A percentile compares a stretch with the other conserved stretches of the same genome.
Conservation (phyloP, 1,140 invertebrate genomes). For the Pectinophora gossypiella region DNA sequence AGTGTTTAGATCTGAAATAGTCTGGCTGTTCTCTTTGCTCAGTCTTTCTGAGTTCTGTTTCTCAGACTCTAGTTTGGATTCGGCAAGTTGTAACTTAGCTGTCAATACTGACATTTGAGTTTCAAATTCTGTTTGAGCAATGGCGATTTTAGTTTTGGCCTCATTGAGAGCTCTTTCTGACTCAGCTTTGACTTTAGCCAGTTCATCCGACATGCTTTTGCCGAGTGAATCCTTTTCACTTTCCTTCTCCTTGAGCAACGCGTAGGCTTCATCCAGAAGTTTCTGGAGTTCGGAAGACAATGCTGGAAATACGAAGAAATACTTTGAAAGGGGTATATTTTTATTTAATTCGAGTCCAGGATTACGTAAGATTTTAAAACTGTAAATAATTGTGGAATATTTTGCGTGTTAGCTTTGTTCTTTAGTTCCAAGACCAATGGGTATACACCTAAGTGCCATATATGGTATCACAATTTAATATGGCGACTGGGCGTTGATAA, state of each 20-base stretch:
- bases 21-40: conserved; percentile 66
- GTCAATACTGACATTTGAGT: conserved; percentile 63
- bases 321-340: no score
- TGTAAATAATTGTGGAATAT: no score
- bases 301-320: conserved; percentile 53
- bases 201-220: conserved; percentile 70
- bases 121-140: conserved; percentile 67
- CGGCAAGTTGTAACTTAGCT: conserved; percentile 62
- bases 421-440: no score
- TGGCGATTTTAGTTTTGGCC: conserved; percentile 64
- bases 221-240: conserved; percentile 68
- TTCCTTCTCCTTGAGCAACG: conserved; percentile 69
- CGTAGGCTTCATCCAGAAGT: conserved; percentile 69
- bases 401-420: no score
- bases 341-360: no score
- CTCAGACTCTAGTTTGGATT: conserved; percentile 64
- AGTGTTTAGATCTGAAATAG: conserved; percentile 62
- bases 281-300: conserved; percentile 70
- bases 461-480: no score
- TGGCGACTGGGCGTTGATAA: no score
- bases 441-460: no score
- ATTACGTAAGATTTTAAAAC: no score
- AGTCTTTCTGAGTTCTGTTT: conserved; percentile 70
- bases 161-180: conserved; percentile 66
- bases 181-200: conserved; percentile 56